Conservation (phyloP, 2,888 invertebrate species). For the Argyresthia goedartella region DNA sequence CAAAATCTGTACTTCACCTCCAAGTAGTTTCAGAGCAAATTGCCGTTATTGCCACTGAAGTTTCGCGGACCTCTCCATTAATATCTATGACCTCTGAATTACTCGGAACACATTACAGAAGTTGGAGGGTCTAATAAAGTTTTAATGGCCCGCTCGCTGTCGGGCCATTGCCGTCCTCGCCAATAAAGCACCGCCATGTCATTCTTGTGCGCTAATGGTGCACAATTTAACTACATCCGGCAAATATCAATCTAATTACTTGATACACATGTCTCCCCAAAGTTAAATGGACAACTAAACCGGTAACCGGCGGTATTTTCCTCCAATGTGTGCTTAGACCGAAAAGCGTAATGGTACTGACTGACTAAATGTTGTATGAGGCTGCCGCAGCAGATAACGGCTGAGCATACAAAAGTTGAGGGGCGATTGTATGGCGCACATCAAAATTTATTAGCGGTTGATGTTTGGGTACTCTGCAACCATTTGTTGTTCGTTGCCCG, state of each 20-base stretch:
- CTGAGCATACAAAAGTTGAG: background rate
- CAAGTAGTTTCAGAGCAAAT: too few species aligned
- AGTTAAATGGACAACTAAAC: background rate
- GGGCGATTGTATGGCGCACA: conserved; percentile 27
- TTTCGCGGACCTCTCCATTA: too few species aligned
- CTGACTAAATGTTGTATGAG: conserved; percentile 42
- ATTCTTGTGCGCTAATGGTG: background rate
- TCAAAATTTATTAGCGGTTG: conserved; percentile 31
- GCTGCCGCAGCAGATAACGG: conserved; percentile 33
- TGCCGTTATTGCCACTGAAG: too few species aligned
- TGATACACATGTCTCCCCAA: background rate
- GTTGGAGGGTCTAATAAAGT: too few species aligned
- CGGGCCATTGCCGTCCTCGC: background rate
- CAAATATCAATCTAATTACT: background rate
- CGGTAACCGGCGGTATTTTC: background rate
- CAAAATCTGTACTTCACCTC: too few species aligned
- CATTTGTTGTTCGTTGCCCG: conserved; percentile 2
- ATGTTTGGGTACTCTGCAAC: conserved; percentile 12
- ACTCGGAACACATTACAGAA: too few species aligned
- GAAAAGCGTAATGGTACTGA: conserved; percentile 27
- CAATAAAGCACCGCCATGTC: background rate
- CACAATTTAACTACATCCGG: background rate
- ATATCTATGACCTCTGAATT: too few species aligned
- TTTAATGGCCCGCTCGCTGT: too few species aligned
- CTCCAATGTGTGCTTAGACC: conserved; percentile 18